These are phyloP conservation scores for Paraplagusia blochii DNA, from an alignment of 2,113 vertebrate genomes.

Conservation along the genomic window DNA sequence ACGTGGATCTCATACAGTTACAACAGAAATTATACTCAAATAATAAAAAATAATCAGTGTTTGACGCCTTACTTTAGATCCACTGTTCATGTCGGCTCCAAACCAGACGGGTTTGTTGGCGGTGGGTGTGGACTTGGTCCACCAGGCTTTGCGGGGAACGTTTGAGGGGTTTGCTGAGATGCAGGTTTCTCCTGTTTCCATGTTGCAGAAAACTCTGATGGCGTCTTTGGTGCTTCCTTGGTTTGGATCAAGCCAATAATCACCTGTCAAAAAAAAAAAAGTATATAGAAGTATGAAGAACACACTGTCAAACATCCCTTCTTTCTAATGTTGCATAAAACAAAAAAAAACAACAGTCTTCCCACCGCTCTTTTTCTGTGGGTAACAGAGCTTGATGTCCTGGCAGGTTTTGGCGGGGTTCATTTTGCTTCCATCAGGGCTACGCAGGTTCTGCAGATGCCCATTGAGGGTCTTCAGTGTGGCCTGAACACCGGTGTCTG, in stretches of 20 bases:
- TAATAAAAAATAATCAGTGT: background rate
- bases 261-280: conserved; percentile 69
- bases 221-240: conserved; percentile 92
- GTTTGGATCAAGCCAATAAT: conserved; percentile 98
- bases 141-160: conserved; percentile 90
- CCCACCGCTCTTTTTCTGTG: conserved; percentile 87
- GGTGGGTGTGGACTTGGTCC: conserved; percentile 80
- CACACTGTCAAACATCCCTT: too few relatives aligned
- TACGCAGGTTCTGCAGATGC: conserved; percentile 88
- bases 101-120: conserved; percentile 87
- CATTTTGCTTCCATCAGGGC: conserved; percentile 87
- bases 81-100: conserved; percentile 87
- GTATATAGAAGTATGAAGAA: background rate
- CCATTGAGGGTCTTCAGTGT: conserved; percentile 90
- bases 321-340: background rate
- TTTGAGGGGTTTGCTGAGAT: conserved; percentile 85
- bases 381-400: conserved; percentile 89
- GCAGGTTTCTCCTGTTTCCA: conserved; percentile 94
- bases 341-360: background rate
- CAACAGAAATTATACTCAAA: background rate
- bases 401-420: conserved; percentile 93
- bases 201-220: conserved; percentile 92
- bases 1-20: background rate
- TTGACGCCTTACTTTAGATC: conserved; percentile 78
- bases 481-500: conserved; percentile 83